Evolutionary conservation across 2,113 vertebrate species (phyloP), one percentile per base, ranked within the genome.

Genomic region (Hippolais icterina): DNA sequence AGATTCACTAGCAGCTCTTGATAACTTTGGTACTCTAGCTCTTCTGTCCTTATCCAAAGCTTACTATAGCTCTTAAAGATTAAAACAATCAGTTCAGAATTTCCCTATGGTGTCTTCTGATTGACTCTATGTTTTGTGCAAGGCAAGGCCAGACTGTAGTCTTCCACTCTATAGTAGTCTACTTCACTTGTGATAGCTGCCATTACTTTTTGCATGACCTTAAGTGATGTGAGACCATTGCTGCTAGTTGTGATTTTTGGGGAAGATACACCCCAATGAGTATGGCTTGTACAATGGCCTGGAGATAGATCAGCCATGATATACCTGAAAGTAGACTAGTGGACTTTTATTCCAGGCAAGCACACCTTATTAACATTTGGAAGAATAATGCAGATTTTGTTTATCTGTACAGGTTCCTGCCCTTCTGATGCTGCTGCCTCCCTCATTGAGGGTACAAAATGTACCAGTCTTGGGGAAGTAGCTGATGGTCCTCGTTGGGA

Each of bases 391-490:
- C 27, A 9, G 9, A 15, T 42, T 16, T 33, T 92, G 3, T 72
- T 63, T 24, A 22, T 56, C 6, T 77, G 0, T 74, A 5, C 42
- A 98, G 98, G 97, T 96, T 97, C 97, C 1, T 99, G 99, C 88
- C 98, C 98, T 19, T 97, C 98, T 19, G 98, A 97, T 53, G 98
- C 99, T 1, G 98, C 99, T 3, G 98, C 95, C 15, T 99, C 99
- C 57, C 46, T 99, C 76, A 95, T 98, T 95, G 72, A 94, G 0
- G 98, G 98, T 52, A 90, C 98, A 33, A 90, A 98, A 9, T 98
- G 99, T 9, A 84, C 98, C 91, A 99, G 97, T 93, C 96, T 99
- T 2, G 99, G 99, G 25, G 97, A 98, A 89, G 98, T 98, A 42
- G 92, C 96, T 85, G 97, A 98, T 0, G 96, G 98, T 8, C 99